Percentiles rank a stretch among this genome's conserved stretches.
These are phyloP conservation scores for Haemorhous mexicanus DNA, from an alignment of 2,113 vertebrate genomes.

Conservation along the genomic window DNA sequence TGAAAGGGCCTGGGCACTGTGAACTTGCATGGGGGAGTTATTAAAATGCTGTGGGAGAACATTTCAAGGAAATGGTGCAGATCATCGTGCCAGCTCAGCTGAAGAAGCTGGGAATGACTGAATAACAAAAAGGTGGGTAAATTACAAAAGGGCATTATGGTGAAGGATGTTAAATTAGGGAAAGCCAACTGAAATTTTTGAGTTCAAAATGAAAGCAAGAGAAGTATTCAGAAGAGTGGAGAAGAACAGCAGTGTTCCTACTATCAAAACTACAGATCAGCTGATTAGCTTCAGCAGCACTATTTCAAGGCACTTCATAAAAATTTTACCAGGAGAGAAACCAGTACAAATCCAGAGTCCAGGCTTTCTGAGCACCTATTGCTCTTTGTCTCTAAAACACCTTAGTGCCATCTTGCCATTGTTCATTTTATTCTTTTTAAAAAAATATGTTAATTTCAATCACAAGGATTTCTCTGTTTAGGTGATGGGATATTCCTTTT, in stretches of 20 bases:
- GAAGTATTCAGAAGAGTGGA: not conserved
- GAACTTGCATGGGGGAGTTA: not conserved
- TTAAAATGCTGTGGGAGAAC: not conserved
- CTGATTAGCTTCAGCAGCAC: not conserved
- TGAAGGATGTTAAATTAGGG: not conserved
- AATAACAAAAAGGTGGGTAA: not conserved
- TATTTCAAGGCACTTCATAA: not conserved
- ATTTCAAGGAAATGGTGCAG: not conserved
- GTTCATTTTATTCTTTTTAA: rapidly evolving
- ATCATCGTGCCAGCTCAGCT: not conserved
- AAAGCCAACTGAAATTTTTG: not conserved
- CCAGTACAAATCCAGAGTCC: not conserved
- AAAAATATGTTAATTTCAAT: not conserved
- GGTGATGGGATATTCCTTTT: not conserved
- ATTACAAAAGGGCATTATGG: not conserved
- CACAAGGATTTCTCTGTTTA: not conserved
- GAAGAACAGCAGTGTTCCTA: not conserved
- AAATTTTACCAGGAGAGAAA: not conserved
- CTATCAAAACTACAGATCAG: not conserved
- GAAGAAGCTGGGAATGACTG: not conserved
- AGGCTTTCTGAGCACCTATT: not conserved
- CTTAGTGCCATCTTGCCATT: not conserved
- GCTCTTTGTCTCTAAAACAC: not conserved
- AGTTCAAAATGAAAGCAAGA: not conserved
- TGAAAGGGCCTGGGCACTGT: not conserved